Evolutionary conservation across 2,797 vertebrate genomes (phyloP).

Genomic region (Dromococcyx pavoninus): DNA sequence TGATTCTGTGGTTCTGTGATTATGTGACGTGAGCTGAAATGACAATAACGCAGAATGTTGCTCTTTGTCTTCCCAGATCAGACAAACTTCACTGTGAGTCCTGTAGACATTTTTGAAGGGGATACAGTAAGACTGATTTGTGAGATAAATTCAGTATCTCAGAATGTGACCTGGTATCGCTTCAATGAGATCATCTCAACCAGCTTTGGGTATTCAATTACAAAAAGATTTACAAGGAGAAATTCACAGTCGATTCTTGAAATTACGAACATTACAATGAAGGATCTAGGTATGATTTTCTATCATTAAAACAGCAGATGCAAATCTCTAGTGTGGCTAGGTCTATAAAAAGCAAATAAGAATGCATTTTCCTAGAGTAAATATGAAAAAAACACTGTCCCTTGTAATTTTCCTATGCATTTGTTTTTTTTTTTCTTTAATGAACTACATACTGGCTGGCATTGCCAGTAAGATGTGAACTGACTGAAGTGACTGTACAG

Average conservation of each 20-base stretch:
- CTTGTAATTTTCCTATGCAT: background rate
- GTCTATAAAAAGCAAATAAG: background rate
- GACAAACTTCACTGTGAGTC: conserved; percentile 48
- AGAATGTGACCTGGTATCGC: conserved; percentile 52
- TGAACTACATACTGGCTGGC: background rate
- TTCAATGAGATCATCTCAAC: background rate
- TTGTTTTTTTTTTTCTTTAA: background rate
- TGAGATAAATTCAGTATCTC: conserved; percentile 12
- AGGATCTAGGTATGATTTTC: conserved; percentile 57
- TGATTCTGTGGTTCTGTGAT: too few relatives aligned
- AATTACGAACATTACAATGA: background rate
- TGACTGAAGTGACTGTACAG: background rate
- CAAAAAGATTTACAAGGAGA: background rate
- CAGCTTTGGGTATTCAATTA: background rate
- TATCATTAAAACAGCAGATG: background rate
- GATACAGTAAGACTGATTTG: conserved; percentile 68
- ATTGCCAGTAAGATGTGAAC: background rate
- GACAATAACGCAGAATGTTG: background rate
- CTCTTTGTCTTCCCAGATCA: conserved; percentile 60
- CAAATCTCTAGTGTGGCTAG: background rate
- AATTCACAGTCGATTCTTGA: conserved; percentile 21
- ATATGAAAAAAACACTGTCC: background rate
- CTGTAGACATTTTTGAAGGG: conserved; percentile 66
- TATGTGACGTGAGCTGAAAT: background rate
- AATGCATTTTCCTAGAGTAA: background rate